Percentiles rank a stretch among this genome's conserved stretches.
phyloP scores from a whole-genome alignment of 2,113 vertebrate species.

The Aleadryas rufinucha region DNA sequence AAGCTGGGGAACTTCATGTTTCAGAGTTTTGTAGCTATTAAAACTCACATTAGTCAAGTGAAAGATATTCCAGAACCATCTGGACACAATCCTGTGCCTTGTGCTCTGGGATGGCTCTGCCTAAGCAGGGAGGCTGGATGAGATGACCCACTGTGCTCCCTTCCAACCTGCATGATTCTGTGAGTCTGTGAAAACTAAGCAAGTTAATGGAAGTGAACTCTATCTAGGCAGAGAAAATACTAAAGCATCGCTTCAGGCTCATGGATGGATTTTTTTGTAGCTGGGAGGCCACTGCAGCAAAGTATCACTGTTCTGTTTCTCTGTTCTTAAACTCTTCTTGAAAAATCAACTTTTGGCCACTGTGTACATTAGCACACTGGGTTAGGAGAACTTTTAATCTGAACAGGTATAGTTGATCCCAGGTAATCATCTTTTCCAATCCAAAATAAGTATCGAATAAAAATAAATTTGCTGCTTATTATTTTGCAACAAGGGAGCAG shows the following conservation, averaged over 20 bases:
- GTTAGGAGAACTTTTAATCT: background rate
- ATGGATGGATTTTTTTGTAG: background rate
- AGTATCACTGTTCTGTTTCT: background rate
- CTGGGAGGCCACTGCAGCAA: background rate
- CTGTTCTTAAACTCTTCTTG: background rate
- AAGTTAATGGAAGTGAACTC: background rate
- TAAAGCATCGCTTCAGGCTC: background rate
- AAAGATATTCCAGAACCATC: background rate
- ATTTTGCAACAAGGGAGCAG: background rate
- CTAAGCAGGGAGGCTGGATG: background rate
- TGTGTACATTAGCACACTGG: rapidly evolving
- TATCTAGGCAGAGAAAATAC: background rate
- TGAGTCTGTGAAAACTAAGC: background rate
- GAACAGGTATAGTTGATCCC: background rate
- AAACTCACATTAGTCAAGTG: background rate
- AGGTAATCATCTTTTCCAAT: background rate
- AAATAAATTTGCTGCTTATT: background rate
- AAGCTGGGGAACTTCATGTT: background rate
- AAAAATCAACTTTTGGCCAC: background rate
- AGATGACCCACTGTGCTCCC: background rate
- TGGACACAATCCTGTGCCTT: background rate
- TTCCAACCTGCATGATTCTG: background rate
- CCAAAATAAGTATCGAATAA: background rate
- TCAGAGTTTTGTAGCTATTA: background rate
- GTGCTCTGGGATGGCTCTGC: background rate